Base-by-base conservation (phyloP, 2,888 invertebrate genomes). In the Drepanosiphum platanoidis region DNA sequence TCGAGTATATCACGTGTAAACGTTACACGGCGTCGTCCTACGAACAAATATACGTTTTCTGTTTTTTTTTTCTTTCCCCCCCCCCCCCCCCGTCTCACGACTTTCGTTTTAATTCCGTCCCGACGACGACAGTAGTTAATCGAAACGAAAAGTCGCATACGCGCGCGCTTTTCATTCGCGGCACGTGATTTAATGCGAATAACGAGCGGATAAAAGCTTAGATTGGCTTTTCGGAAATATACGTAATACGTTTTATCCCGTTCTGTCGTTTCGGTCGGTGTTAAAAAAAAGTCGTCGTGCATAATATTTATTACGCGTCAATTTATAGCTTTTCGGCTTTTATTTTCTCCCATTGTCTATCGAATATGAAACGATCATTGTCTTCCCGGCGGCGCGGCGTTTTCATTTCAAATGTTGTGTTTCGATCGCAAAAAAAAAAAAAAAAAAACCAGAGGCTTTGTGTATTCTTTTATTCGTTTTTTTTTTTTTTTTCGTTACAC, bases 331-430 rank as follows among this genome's bases (percentile, higher is more conserved):
- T n/a, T 68, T 32, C 32, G 32, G 42, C 15, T 13, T 64, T 79
- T 79, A 22, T 2, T 78, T 64, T 66, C n/a, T 61, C 36, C 22
- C 4, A 34, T n/a, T 71, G 18, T 52, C 34, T 27, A 70, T 52
- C 32, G 80, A 58, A 68, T 52, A 68, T 36, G 5, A 81, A 81
- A 71, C 36, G 80, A 81, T 71, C 70, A 36, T 58, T 36, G 70
- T 70, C 52, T 34, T 18, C 0, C n/a, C n/a, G n/a, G n/a, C n/a
- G n/a, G n/a, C n/a, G n/a, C n/a, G n/a, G n/a, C 18, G 3, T 66
- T 66, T 42, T 42, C 30, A n/a, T 78, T 64, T 30, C 9, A 46
- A 79, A 66, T 42, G 42, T 66, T 66, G 68, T 66, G 68, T 80
- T 80, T 80, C 52, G 46, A 68, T 68, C n/a, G 34, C 46, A n/a